A percentile compares a stretch with the other conserved stretches of the same genome.
phyloP scores from a whole-genome alignment of 2,797 vertebrate genomes.

The Hylomyscus alleni region DNA sequence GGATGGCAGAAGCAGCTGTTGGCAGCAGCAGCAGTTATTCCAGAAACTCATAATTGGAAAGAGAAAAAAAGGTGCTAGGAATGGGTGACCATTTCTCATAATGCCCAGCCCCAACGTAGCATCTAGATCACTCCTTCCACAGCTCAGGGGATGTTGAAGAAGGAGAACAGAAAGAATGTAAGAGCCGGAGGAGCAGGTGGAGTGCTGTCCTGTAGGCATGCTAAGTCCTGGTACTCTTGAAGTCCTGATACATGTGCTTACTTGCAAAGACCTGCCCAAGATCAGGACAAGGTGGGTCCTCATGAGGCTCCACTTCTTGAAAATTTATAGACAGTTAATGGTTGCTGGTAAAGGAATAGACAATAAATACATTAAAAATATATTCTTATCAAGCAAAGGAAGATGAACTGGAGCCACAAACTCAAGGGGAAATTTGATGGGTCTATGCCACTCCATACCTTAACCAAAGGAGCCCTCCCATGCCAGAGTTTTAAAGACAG shows the following conservation, averaged over 20 bases:
- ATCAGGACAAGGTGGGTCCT: background rate
- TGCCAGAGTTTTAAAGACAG: constrained; percentile 6
- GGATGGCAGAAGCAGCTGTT: background rate
- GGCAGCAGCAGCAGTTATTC: background rate
- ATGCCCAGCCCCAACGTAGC: background rate
- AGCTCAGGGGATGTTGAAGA: too few relatives aligned
- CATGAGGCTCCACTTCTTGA: background rate
- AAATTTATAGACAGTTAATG: background rate
- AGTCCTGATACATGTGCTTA: background rate
- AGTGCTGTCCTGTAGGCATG: background rate
- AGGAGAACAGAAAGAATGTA: background rate
- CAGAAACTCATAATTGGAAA: background rate
- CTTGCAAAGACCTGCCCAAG: background rate
- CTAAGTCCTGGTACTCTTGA: background rate
- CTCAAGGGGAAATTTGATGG: background rate
- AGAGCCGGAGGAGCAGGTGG: background rate
- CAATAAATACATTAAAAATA: background rate
- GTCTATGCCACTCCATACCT: background rate
- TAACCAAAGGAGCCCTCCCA: background rate
- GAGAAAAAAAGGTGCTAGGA: background rate
- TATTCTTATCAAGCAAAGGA: background rate
- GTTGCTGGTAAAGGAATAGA: background rate
- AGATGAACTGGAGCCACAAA: background rate
- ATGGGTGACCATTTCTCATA: background rate
- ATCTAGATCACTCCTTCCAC: background rate